These are phyloP conservation scores for Apis laboriosa DNA, from an alignment of 1,140 invertebrate genomes.

Conservation along the genomic window DNA sequence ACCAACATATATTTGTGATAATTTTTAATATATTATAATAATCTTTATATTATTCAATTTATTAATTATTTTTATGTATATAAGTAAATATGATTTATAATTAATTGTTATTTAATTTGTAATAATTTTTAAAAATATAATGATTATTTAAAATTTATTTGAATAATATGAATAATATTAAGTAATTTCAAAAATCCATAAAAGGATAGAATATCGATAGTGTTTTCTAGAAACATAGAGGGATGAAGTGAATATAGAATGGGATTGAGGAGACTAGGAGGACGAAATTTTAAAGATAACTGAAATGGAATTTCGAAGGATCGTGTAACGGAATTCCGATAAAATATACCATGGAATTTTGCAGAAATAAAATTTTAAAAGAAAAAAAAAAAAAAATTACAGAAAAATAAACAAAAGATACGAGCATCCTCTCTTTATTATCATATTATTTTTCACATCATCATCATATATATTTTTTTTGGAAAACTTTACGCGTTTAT, in stretches of 20 bases:
- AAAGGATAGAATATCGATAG: not conserved
- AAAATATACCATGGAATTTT: not conserved
- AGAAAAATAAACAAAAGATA: no score
- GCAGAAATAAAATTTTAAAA: not conserved
- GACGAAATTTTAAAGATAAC: slow-evolving; percentile 2
- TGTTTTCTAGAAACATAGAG: not conserved
- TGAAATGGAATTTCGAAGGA: slow-evolving; percentile 11
- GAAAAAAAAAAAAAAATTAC: not conserved
- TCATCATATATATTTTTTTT: no score
- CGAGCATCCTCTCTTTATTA: no score
- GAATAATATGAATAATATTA: not conserved
- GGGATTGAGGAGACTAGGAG: not conserved
- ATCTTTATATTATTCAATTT: no score
- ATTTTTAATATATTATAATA: no score
- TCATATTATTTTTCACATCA: no score
- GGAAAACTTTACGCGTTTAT: not conserved
- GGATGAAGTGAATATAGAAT: not conserved
- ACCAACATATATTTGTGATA: no score
- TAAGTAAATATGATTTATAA: no score
- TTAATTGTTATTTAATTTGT: no score
- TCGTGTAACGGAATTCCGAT: not conserved
- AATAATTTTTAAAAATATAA: no score
- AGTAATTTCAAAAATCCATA: not conserved
- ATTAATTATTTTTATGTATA: no score
- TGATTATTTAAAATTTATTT: no score